Evolutionary conservation across 2,888 invertebrate species (phyloP), one percentile per base, ranked within the genome.

Genomic region (Pammene fasciana): DNA sequence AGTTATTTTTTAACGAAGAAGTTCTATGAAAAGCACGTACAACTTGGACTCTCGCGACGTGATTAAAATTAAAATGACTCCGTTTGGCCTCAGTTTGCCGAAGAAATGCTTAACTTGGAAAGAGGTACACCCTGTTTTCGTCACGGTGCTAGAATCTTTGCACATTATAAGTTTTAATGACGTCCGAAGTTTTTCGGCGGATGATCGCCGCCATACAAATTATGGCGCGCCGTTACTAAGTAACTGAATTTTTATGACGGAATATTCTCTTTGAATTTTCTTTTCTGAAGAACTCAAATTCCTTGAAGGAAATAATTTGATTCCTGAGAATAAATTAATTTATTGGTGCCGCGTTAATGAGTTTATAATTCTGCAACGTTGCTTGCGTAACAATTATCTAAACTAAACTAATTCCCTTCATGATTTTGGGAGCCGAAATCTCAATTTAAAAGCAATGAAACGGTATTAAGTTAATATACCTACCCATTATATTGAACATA

Each of bases 141-240:
- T 76, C 75, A 75, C 73, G 74, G 72, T 72, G 73, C 73, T 68
- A 73, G 75, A 76, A 70, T 67, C 67, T 67, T 65, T 66, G 64
- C 68, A 52, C 73, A 70, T 78, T 76, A 78, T 77, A 84, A 84
- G 79, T 84, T 86, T 85, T 84, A 85, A 83, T 80, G 81, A 85
- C 74, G 78, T 74, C 81, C 74, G 65, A 79, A 82, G 75, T 81
- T 79, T 77, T 77, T 78, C 74, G 68, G 62, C 73, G 74, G 76
- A 75, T 80, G 78, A 82, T 81, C 80, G 80, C 79, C 79, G 82
- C 80, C 82, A 82, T 83, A 77, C 78, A 82, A 80, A 84, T 81
- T 76, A 78, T 78, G 73, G 75, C 75, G 74, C 74, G 68, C 74
- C 72, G 75, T 74, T 73, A 72, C 74, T 74, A 73, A 76, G 76